Conservation (phyloP, 2,797 vertebrate genomes). For the Melanotaenia boesemani region DNA sequence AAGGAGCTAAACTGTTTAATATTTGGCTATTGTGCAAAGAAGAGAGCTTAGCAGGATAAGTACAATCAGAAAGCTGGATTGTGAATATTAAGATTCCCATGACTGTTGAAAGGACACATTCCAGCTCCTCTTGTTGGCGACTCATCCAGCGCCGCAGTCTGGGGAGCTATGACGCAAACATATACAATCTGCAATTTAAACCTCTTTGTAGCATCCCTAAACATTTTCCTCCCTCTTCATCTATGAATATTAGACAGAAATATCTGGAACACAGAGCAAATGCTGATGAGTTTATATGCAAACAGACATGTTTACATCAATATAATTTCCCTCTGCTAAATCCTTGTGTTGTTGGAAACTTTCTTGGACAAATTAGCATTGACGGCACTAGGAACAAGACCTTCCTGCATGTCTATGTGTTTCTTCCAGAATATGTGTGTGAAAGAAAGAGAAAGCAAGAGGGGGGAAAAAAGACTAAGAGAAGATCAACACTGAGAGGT, state of each 20-base stretch:
- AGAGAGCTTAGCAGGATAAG: constrained; percentile 31
- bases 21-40: constrained; percentile 34
- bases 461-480: background rate
- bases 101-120: constrained; percentile 61
- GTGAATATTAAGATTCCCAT: constrained; percentile 70
- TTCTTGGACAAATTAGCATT: constrained; percentile 54
- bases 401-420: constrained; percentile 35
- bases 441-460: background rate
- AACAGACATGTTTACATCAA: constrained; percentile 69
- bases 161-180: constrained; percentile 66
- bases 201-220: constrained; percentile 37
- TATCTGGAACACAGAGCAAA: constrained; percentile 51
- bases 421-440: constrained; percentile 17
- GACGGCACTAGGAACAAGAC: constrained; percentile 59
- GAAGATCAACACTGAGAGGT: constrained; percentile 24
- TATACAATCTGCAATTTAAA: constrained; percentile 35
- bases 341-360: constrained; percentile 52
- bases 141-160: constrained; percentile 46
- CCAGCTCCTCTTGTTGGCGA: constrained; percentile 57
- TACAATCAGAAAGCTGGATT: constrained; percentile 48
- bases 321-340: constrained; percentile 61
- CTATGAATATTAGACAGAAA: constrained; percentile 52
- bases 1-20: constrained; percentile 34
- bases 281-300: constrained; percentile 75
- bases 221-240: constrained; percentile 59